Conservation (phyloP, 2,113 vertebrate species). For the Semnornis frantzii region DNA sequence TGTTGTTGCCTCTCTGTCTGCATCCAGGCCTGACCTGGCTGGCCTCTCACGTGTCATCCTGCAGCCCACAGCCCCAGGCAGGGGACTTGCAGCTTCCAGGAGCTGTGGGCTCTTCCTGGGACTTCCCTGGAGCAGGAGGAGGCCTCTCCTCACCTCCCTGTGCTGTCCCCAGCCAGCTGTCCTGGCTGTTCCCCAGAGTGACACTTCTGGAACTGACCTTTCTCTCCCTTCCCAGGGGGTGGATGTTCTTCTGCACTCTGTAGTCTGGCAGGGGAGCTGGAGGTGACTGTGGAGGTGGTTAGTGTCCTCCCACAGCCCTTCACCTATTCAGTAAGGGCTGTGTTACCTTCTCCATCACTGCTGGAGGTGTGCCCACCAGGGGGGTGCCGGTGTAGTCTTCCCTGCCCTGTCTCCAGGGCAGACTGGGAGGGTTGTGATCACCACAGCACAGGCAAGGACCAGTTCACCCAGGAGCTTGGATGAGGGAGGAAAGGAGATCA, state of each 20-base stretch:
- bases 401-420: not conserved
- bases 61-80: not conserved
- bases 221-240: not conserved
- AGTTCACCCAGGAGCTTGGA: not conserved
- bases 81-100: accelerated
- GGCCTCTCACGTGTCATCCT: accelerated
- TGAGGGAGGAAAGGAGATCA: too few species aligned
- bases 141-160: not conserved
- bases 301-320: not conserved
- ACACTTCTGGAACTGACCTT: not conserved
- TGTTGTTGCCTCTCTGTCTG: not conserved
- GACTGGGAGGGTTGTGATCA: not conserved
- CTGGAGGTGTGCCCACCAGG: not conserved
- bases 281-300: not conserved
- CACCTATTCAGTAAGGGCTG: not conserved
- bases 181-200: not conserved
- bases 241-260: accelerated
- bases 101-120: not conserved
- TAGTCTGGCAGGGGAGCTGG: not conserved
- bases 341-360: not conserved
- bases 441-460: accelerated
- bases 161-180: not conserved
- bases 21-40: not conserved
- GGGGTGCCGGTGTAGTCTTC: not conserved
- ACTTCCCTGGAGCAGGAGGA: accelerated